Conservation (phyloP, 2,113 vertebrate species). For the Scytalopus superciliaris region DNA sequence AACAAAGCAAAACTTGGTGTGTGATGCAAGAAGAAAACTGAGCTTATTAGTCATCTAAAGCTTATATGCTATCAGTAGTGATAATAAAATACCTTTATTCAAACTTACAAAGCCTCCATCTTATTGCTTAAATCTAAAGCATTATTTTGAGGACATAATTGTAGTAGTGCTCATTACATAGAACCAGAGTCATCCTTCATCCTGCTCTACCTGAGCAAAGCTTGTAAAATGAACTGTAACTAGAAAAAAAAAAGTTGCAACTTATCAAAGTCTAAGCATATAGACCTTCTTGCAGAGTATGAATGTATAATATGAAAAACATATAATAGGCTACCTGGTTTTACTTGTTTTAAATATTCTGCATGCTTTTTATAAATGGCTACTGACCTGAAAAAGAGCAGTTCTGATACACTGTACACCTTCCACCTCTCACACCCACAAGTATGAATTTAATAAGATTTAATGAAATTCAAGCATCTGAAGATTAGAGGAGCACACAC, state of each 20-base stretch:
- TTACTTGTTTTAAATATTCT: background rate
- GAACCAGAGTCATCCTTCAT: background rate
- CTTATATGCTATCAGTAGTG: background rate
- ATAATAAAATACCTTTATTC: background rate
- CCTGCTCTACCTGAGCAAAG: background rate
- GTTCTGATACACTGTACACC: background rate
- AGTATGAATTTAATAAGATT: background rate
- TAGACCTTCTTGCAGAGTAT: background rate
- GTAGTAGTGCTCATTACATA: background rate
- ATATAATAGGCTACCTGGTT: background rate
- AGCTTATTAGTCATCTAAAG: background rate
- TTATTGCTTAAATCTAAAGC: background rate
- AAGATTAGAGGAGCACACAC: background rate
- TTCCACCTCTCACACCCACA: background rate
- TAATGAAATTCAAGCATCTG: background rate
- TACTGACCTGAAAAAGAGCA: background rate
- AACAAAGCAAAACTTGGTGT: background rate
- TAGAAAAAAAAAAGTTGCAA: background rate
- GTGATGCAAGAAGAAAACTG: background rate
- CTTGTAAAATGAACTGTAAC: background rate
- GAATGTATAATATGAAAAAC: background rate
- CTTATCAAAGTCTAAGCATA: background rate
- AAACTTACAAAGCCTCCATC: background rate
- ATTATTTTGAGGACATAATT: background rate
- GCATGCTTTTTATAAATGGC: background rate